Percentiles rank a stretch among this genome's conserved stretches.
Evolutionary conservation across 2,113 vertebrate species (phyloP).

Genomic region (Rhabdomys dilectus): DNA sequence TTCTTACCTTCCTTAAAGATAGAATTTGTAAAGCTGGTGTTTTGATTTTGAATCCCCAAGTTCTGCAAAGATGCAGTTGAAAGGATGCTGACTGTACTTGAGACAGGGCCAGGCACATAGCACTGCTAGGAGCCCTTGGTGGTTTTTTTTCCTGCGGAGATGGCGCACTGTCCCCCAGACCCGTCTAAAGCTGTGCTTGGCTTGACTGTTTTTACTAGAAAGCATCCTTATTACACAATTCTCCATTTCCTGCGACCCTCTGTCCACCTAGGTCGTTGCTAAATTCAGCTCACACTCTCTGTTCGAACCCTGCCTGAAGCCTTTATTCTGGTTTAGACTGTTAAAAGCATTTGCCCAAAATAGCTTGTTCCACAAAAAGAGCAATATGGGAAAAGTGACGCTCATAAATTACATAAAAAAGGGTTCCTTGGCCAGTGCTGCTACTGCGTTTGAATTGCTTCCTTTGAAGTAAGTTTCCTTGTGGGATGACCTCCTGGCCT

Average conservation of each 20-base stretch:
- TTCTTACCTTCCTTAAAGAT: background rate
- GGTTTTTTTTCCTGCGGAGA: slow-evolving; percentile 4
- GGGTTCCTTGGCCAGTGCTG: background rate
- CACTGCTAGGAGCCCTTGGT: background rate
- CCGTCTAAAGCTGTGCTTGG: background rate
- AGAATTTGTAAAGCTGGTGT: background rate
- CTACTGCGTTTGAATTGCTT: background rate
- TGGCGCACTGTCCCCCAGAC: background rate
- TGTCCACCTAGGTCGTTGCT: background rate
- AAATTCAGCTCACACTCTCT: background rate
- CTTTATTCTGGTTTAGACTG: background rate
- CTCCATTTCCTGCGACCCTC: background rate
- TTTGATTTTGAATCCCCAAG: background rate
- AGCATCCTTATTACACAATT: background rate
- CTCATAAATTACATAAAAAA: background rate
- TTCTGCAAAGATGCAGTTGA: background rate
- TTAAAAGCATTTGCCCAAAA: background rate
- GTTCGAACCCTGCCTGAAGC: background rate
- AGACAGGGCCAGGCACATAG: background rate
- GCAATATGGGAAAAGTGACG: background rate
- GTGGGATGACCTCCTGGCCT: background rate
- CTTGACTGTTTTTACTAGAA: background rate
- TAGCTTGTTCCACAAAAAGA: background rate
- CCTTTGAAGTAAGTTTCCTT: slow-evolving; percentile 3
- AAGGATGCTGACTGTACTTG: background rate